A percentile compares a stretch with the other conserved stretches of the same genome.
Conservation (phyloP, 2,113 vertebrate species). For the Micromys minutus region DNA sequence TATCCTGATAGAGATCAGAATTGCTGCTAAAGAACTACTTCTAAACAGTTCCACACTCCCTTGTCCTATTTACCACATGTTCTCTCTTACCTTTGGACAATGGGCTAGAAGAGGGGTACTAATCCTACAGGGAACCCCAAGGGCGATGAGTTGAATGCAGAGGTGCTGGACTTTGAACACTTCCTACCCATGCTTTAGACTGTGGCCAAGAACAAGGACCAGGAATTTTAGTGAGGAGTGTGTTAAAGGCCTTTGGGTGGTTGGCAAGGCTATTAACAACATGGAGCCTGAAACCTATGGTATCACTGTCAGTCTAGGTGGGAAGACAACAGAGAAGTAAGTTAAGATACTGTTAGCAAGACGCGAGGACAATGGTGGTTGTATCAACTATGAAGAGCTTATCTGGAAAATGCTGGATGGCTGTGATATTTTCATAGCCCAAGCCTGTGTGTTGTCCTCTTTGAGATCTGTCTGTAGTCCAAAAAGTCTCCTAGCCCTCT, state of each 20-base stretch:
- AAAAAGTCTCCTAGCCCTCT: neutral
- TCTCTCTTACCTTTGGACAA: no score
- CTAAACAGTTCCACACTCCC: no score
- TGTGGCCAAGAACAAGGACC: neutral
- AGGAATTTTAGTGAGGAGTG: neutral
- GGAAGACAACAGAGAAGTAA: neutral
- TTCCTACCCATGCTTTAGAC: neutral
- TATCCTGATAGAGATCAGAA: no score
- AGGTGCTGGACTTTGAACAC: neutral
- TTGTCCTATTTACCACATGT: no score
- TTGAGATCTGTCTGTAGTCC: neutral
- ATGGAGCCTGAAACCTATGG: neutral
- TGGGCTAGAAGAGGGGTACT: no score
- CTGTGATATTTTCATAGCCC: neutral
- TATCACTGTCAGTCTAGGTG: neutral
- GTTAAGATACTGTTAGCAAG: neutral
- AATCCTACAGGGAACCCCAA: neutral
- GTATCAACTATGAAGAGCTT: neutral
- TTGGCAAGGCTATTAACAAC: neutral
- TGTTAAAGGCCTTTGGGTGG: neutral
- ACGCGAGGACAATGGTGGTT: neutral
- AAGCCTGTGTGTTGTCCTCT: neutral
- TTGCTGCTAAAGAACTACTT: no score
- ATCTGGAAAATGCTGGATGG: neutral
- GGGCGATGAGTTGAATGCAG: neutral